These are phyloP conservation scores for Phoxinus dragarum DNA, from an alignment of 2,797 vertebrate species.

Conservation along the genomic window DNA sequence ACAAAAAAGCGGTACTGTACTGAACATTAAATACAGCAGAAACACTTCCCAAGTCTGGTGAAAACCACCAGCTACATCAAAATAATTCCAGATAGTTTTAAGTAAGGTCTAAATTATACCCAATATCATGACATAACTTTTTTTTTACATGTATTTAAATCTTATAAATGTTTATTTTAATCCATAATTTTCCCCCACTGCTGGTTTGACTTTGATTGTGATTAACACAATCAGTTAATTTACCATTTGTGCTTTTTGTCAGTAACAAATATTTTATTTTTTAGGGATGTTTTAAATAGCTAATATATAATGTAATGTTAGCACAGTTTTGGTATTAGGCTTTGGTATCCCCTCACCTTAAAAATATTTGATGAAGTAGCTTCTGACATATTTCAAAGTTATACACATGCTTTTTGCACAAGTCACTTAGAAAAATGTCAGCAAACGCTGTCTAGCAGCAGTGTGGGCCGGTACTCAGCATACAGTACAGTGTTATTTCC, in stretches of 20 bases:
- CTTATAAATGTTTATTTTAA: not conserved
- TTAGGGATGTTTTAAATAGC: not conserved
- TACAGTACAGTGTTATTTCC: constrained; percentile 49
- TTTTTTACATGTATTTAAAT: not conserved
- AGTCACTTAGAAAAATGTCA: not conserved
- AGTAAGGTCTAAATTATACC: not conserved
- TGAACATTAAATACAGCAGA: not conserved
- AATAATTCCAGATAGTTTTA: not conserved
- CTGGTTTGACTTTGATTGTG: not conserved
- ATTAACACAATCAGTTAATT: not conserved
- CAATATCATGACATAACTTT: not conserved
- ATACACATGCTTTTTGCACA: constrained; percentile 8
- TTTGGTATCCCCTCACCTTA: not conserved
- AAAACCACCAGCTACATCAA: not conserved
- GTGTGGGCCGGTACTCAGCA: constrained; percentile 49
- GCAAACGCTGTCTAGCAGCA: constrained; percentile 33
- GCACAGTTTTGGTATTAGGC: not conserved
- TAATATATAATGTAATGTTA: constrained; percentile 62
- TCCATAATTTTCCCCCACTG: not conserved
- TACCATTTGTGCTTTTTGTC: not conserved
- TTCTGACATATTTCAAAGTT: not conserved
- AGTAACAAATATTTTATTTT: not conserved
- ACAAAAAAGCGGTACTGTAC: not conserved
- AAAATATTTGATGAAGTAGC: not conserved
- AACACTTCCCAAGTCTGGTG: not conserved